Evolutionary conservation across 2,888 invertebrate species (phyloP).

Genomic region (Pachliopta kotzebuea): DNA sequence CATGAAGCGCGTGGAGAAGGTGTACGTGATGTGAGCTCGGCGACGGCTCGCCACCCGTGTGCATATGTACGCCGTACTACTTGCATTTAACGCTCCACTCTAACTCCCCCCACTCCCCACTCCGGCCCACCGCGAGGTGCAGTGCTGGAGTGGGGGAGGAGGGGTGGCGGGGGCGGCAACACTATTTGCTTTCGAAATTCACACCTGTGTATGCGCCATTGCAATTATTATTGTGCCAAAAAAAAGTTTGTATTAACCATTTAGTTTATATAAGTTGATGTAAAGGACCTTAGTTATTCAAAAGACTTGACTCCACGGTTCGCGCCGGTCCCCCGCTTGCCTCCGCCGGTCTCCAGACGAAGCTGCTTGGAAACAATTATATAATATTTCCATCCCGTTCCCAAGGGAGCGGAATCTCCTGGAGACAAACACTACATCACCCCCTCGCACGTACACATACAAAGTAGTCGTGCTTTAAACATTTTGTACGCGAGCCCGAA

Average conservation of each 20-base stretch:
- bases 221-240: not conserved
- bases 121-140: not conserved
- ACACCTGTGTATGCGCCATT: not conserved
- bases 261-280: not conserved
- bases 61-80: slow-evolving; percentile 8
- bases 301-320: too few species aligned
- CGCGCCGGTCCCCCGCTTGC: not conserved
- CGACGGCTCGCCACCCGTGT: not conserved
- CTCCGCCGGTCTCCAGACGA: too few species aligned
- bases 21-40: slow-evolving; percentile 92
- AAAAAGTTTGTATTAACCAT: not conserved
- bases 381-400: not conserved
- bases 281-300: too few species aligned
- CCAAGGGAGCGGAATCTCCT: not conserved
- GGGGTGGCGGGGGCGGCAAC: not conserved
- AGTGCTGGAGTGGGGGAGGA: too few species aligned
- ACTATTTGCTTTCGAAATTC: not conserved
- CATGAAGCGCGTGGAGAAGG: slow-evolving; percentile 96
- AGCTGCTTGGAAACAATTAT: too few species aligned
- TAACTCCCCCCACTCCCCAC: too few species aligned
- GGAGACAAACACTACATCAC: not conserved
- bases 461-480: not conserved
- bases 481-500: slow-evolving; percentile 3
- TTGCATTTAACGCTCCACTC: slow-evolving; percentile 26
- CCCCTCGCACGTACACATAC: not conserved